Conservation (phyloP, 2,797 vertebrate genomes). For the Enteromius afrohamiltoni region DNA sequence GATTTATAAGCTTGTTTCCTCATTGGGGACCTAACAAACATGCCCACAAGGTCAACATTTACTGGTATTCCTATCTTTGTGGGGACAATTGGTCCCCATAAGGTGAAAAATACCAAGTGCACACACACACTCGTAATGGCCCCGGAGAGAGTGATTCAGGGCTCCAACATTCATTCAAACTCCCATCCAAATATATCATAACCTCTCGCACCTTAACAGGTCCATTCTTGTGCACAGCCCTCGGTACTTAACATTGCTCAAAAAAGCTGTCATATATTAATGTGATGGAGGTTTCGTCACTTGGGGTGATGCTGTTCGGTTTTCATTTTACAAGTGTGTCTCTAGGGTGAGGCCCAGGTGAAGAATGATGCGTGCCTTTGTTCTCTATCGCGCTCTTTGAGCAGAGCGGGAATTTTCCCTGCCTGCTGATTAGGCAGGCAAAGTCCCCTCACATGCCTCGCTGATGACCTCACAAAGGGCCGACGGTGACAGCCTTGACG, state of each 20-base stretch:
- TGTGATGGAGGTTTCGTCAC: constrained; percentile 73
- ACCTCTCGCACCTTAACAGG: constrained; percentile 68
- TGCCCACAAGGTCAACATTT: too few species aligned
- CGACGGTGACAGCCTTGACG: constrained; percentile 52
- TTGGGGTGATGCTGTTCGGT: constrained; percentile 59
- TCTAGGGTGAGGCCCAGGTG: constrained; percentile 49
- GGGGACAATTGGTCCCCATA: too few species aligned
- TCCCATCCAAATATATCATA: constrained; percentile 43
- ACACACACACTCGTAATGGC: constrained; percentile 26
- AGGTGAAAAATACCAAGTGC: too few species aligned
- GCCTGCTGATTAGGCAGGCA: constrained; percentile 43
- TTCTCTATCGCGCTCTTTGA: constrained; percentile 51
- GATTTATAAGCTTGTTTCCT: too few species aligned
- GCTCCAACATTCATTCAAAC: constrained; percentile 40
- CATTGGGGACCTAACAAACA: too few species aligned
- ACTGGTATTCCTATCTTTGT: too few species aligned
- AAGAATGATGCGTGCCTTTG: constrained; percentile 51
- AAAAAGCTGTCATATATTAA: constrained; percentile 66
- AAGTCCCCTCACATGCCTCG: constrained; percentile 53
- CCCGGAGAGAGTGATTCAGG: constrained; percentile 16
- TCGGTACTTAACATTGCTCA: constrained; percentile 55
- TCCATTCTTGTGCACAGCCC: constrained; percentile 73
- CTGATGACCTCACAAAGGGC: constrained; percentile 55
- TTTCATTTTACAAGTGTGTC: constrained; percentile 50
- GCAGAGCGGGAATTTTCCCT: constrained; percentile 32